Evolutionary conservation across 2,888 invertebrate genomes (phyloP), one percentile per base, ranked within the genome.

Genomic region (Noctua fimbriata): DNA sequence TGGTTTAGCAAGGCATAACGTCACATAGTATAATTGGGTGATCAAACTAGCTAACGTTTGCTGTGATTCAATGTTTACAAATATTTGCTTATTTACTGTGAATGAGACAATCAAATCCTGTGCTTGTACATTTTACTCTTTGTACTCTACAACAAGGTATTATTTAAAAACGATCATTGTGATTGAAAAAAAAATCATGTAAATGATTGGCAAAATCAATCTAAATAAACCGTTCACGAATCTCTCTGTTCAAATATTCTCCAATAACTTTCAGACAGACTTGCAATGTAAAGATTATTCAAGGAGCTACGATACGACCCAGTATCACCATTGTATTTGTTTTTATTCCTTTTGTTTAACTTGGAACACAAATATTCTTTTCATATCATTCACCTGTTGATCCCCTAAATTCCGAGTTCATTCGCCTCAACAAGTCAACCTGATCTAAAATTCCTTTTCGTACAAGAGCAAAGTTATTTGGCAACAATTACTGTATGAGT

Each of bases 351-450:
- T 87, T 84, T 70, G 36, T 76, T 69, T 79, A 16, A 77, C 73
- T 79, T 69, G 2, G 32, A 78, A 70, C 18, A 82, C 44, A 79
- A 79, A 81, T 73, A 75, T 70, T 82, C 55, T 60, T 69, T 75
- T 55, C 58, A 66, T 69, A 63, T 87, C 55, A 74, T 78, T 79
- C 86, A 87, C 83, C 76, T 88, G 86, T 86, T 88, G 88, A 88
- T 79, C 58, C 41, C 41, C 14, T 72, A 41, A 36, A 82, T 73
- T 76, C 72, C 28, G 65, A 73, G 83, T 79, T 79, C 58, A 47
- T 78, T 81, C 44, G 69, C 55, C 32, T 77, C 72, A 79, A 73
- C 86, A 78, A 87, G 81, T 74, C 66, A 78, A 81, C 47, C 63
- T 44, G 63, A 78, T 85, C 76, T 81, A 60, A 76, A 87, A 78